Evolutionary conservation across 2,113 vertebrate genomes (phyloP), one percentile per base, ranked within the genome.

Genomic region (Xiphias gladius): DNA sequence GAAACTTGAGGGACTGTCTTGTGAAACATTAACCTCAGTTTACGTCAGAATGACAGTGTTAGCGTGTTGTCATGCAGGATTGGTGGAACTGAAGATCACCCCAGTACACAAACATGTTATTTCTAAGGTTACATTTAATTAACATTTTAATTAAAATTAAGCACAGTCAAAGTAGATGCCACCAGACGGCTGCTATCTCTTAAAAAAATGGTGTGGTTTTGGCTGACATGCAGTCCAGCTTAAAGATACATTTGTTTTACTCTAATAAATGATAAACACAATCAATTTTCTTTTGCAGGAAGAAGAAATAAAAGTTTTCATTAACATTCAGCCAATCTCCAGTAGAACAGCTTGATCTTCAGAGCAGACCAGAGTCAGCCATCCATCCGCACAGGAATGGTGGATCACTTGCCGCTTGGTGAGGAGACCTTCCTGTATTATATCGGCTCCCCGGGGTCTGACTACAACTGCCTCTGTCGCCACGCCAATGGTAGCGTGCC

Each of bases 321-420:
- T 81, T n/a, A 58, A 79, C 48, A 28, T 43, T 79, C 30, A 37
- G 58, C 52, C 32, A 9, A 89, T 85, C 83, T 70, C 63, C 57
- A 68, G 84, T 28, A 63, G 55, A 86, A 75, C 70, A 78, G 64
- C 70, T 86, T 61, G 82, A 89, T 85, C 83, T 70, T 67, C 57
- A 68, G 84, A 80, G 77, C 84, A 37, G 76, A 88, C 76, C 82
- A 71, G 80, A 85, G 74, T 72, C 82, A 84, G 75, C 62, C 66
- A 72, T 76, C 61, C 65, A 85, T 77, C 76, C 54, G 35, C 88
- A 95, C 96, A 97, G 97, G 96, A 96, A 99, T 99, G 98, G 98
- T 99, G 95, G 97, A 99, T 96, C 97, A 98, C 94, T 95, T 98
- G 94, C 92, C 96, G 48, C 93, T 96, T 93, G 95, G 96, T 89